phyloP scores from a whole-genome alignment of 2,888 invertebrate species.

The Eupeodes latifasciatus region DNA sequence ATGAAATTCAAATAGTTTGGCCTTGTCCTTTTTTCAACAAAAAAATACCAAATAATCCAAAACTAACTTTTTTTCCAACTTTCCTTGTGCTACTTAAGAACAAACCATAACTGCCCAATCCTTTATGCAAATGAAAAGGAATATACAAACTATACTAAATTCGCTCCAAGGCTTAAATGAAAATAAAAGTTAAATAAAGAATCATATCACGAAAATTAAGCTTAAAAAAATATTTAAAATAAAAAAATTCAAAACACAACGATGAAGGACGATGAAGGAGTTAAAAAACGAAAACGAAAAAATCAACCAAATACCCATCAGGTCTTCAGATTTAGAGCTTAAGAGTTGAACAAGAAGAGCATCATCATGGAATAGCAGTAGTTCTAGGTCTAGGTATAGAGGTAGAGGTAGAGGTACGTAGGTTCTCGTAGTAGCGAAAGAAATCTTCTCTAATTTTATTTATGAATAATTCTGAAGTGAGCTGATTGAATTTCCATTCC shows the following conservation, averaged over 20 bases:
- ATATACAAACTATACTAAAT: constrained; percentile 39
- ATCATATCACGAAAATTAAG: constrained; percentile 48
- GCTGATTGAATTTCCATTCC: constrained; percentile 76
- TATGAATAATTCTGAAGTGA: constrained; percentile 76
- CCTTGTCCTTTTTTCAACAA: neutral
- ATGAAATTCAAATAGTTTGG: constrained; percentile 33
- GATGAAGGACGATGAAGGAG: neutral
- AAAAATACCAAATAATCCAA: neutral
- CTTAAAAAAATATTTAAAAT: neutral
- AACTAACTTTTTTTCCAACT: neutral
- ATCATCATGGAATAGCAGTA: neutral
- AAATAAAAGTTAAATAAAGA: constrained; percentile 71
- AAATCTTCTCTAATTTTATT: constrained; percentile 75
- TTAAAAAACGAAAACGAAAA: neutral
- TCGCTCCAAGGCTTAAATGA: constrained; percentile 58
- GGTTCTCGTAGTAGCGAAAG: neutral
- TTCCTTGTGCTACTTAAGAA: constrained; percentile 42
- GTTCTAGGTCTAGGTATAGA: too few species aligned
- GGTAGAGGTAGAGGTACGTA: too few species aligned
- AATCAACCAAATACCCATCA: neutral
- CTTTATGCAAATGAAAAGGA: constrained; percentile 61
- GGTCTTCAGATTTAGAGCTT: constrained; percentile 11
- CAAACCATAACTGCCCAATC: constrained; percentile 51
- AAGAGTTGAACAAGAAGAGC: constrained; percentile 4
- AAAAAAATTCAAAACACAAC: neutral